A percentile compares a stretch with the other conserved stretches of the same genome.
phyloP scores from a whole-genome alignment of 2,888 invertebrate genomes.

The Cheilosia scutellata region DNA sequence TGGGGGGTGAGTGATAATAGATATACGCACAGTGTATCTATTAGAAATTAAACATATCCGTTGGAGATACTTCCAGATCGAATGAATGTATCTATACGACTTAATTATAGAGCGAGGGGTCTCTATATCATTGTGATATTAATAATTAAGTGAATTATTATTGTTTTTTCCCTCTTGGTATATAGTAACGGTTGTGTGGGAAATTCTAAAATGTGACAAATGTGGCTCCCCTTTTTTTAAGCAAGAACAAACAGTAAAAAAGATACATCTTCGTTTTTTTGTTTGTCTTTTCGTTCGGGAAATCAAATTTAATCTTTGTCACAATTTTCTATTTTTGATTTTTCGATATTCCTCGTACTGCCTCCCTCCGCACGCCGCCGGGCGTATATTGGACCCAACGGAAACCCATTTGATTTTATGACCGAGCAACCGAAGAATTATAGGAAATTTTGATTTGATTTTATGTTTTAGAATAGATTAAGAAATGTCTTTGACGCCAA shows the following conservation, averaged over 20 bases:
- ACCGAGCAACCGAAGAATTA: slow-evolving; percentile 75
- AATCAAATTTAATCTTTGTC: slow-evolving; percentile 75
- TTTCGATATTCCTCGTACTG: slow-evolving; percentile 45
- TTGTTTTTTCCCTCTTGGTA: slow-evolving; percentile 47
- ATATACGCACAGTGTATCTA: slow-evolving; percentile 20
- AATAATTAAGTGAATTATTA: slow-evolving; percentile 71
- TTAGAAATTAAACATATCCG: slow-evolving; percentile 62
- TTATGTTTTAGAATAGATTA: slow-evolving; percentile 76
- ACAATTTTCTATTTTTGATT: slow-evolving; percentile 75
- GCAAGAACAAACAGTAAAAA: slow-evolving; percentile 24
- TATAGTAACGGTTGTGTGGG: slow-evolving; percentile 55
- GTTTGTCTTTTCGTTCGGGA: slow-evolving; percentile 48
- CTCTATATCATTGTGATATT: slow-evolving; percentile 53
- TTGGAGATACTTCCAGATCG: slow-evolving; percentile 45
- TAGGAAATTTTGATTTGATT: slow-evolving; percentile 76
- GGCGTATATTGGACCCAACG: slow-evolving; percentile 63
- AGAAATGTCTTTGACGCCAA: slow-evolving; percentile 74
- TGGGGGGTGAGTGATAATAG: slow-evolving; percentile 5
- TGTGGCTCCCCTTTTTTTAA: slow-evolving; percentile 66
- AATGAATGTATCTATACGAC: slow-evolving; percentile 54
- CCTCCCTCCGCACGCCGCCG: background rate
- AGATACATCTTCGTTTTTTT: slow-evolving; percentile 40
- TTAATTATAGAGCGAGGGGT: slow-evolving; percentile 50
- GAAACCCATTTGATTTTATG: slow-evolving; percentile 76
- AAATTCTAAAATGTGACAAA: slow-evolving; percentile 70